Base-by-base conservation (phyloP, 2,888 invertebrate genomes). In the Scaptomyza caliginosa region DNA sequence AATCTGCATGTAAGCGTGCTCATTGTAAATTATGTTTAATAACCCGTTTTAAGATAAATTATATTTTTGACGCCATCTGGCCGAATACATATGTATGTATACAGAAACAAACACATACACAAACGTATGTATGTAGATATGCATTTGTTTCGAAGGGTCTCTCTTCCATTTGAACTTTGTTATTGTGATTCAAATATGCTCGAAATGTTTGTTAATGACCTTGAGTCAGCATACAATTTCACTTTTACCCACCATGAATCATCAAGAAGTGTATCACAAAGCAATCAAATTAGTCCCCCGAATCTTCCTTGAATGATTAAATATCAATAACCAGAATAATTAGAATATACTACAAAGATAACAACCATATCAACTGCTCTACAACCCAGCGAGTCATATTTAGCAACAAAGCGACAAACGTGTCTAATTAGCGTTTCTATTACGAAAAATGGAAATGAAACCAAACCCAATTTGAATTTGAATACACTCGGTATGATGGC, bases 351-450 rank as follows among this genome's bases (percentile, higher is more conserved):
- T 28, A 26, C n/a, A 40, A 10, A 51, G 45, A 48, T 40, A 39
- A 28, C 13, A 40, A 28, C 10, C n/a, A 40, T 54, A 36, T 34
- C 23, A 24, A 63, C 52, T 40, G 34, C 34, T 59, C 34, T 30
- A 51, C 45, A 46, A 60, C 48, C 39, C 32, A 28, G 36, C 49
- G 17, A 49, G 16, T 67, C 72, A 40, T 46, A 73, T 72, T 66
- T 38, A 43, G 16, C n/a, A 58, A 50, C 26, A 59, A 36, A 58
- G 54, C 70, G 55, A 63, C 63, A 67, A 36, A 76, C 81, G 80
- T 81, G 86, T 77, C 81, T 70, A 81, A 82, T 81, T 77, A 16
- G 46, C 32, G 54, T 54, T 38, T 50, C 38, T n/a, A 63, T 40
- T 48, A 56, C 36, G 60, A 51, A 34, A 65, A 54, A 51, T 72